Conservation (phyloP, 2,113 vertebrate genomes). For the Pachycephala philippinensis region DNA sequence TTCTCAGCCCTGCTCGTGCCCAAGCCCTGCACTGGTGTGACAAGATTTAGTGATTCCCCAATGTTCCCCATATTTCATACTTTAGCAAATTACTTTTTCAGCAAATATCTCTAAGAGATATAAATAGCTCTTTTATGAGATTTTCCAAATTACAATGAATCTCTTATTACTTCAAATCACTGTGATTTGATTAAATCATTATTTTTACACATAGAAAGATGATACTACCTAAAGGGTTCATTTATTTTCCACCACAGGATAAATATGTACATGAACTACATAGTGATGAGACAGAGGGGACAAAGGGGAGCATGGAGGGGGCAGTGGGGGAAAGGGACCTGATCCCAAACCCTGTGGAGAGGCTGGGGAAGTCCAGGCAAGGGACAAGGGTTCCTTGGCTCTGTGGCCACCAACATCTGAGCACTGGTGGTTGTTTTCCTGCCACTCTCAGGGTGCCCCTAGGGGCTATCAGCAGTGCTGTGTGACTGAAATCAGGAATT, state of each 20-base stretch:
- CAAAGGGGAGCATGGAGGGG: not conserved
- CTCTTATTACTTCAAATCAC: not conserved
- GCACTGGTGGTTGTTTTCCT: not conserved
- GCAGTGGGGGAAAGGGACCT: too few species aligned
- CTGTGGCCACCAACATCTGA: fast-evolving
- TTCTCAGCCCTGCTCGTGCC: not conserved
- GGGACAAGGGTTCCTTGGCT: not conserved
- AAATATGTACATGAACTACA: not conserved
- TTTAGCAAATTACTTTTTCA: conserved; percentile 32
- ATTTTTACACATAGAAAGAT: conserved; percentile 9
- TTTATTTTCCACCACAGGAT: not conserved
- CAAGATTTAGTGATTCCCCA: not conserved
- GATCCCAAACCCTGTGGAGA: fast-evolving
- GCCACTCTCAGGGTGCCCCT: fast-evolving
- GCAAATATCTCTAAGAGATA: conserved; percentile 1
- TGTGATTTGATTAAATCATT: conserved; percentile 16
- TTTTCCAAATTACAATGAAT: conserved; percentile 2
- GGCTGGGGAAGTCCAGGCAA: fast-evolving
- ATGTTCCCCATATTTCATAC: not conserved
- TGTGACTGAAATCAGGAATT: fast-evolving
- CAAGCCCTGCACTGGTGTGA: not conserved
- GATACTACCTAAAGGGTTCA: not conserved
- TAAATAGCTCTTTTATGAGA: conserved; percentile 22
- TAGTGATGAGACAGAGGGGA: not conserved
- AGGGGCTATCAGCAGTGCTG: fast-evolving